Base-by-base conservation (phyloP, 2,888 invertebrate genomes). In the Ornithoptera alexandrae region DNA sequence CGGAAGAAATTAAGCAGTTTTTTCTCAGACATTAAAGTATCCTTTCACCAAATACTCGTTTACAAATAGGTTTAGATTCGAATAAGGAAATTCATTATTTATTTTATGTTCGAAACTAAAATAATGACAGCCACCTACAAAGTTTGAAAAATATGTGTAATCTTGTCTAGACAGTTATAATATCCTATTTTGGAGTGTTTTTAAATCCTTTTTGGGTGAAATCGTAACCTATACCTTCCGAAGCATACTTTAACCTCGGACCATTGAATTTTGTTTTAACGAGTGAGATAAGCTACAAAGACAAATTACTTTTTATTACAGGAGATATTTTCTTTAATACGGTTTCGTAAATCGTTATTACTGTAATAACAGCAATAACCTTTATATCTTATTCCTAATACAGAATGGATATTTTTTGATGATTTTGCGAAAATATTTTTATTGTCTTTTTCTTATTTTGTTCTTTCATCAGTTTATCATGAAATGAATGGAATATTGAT, bases 221-320 rank as follows among this genome's bases (percentile, higher is more conserved):
- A 39, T 10, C 39, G 39, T 39, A 10, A 10, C 8, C 39, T 1
- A 53, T n/a, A 17, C 17, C 18, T 53, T 18, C 53, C 53, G 53
- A 53, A 30, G n/a, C n/a, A 53, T 18, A 53, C 53, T 53, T n/a
- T 53, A 2, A 53, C 53, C 53, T 18, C 53, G 53, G n/a, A 6
- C 53, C 2, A 53, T 53, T 53, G n/a, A 17, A n/a, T 53, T 53
- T 53, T 17, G 53, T 53, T 18, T 53, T n/a, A 10, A 53, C 53
- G n/a, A 53, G 18, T 5, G n/a, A 39, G 39, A 39, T 39, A 39
- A 39, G 39, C 39, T 6, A 53, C n/a, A 53, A 53, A 53, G 53
- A 53, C 17, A 53, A 53, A 53, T 53, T 53, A 53, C 53, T 53
- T 53, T 53, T 53, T 53, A 53, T 53, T 53, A 53, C 53, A n/a